Evolutionary conservation across 2,113 vertebrate species (phyloP).

Genomic region (Gila orcuttii): DNA sequence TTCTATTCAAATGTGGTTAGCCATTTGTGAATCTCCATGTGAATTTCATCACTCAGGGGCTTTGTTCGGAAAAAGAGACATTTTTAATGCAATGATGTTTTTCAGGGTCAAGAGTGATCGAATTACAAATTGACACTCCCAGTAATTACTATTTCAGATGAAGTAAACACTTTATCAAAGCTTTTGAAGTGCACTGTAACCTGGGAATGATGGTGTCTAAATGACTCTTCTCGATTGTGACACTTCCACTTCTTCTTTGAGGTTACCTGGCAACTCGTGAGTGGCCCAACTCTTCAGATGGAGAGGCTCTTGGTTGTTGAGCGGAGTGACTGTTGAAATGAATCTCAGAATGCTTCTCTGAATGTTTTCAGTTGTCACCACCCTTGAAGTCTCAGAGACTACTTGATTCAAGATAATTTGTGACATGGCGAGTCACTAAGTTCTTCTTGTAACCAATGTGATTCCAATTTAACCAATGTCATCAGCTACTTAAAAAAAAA

Average conservation of each 20-base stretch:
- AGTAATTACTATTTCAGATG: slow-evolving; percentile 34
- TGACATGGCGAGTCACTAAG: slow-evolving; percentile 7
- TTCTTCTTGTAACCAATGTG: not conserved
- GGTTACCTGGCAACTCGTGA: slow-evolving; percentile 64
- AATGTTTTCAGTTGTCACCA: slow-evolving; percentile 23
- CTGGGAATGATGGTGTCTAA: slow-evolving; percentile 47
- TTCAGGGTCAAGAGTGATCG: slow-evolving; percentile 1
- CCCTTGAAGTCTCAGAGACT: not conserved
- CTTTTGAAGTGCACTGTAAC: slow-evolving; percentile 50
- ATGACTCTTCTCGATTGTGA: slow-evolving; percentile 56
- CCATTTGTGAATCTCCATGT: slow-evolving; percentile 4
- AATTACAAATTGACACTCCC: slow-evolving; percentile 40
- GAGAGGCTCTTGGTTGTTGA: slow-evolving; percentile 70
- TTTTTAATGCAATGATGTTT: slow-evolving; percentile 20
- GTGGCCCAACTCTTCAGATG: slow-evolving; percentile 64
- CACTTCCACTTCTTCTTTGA: slow-evolving; percentile 57
- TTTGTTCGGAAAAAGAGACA: not conserved
- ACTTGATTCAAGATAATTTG: slow-evolving; percentile 36
- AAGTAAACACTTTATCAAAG: slow-evolving; percentile 45
- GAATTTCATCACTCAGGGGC: not conserved
- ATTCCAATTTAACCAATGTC: not conserved
- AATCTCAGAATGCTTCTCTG: slow-evolving; percentile 33
- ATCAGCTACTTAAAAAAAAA: not conserved
- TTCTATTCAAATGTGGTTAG: slow-evolving; percentile 21
- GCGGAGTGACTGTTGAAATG: slow-evolving; percentile 65